Conservation (phyloP, 2,113 vertebrate species). For the Entomyzon cyanotis region DNA sequence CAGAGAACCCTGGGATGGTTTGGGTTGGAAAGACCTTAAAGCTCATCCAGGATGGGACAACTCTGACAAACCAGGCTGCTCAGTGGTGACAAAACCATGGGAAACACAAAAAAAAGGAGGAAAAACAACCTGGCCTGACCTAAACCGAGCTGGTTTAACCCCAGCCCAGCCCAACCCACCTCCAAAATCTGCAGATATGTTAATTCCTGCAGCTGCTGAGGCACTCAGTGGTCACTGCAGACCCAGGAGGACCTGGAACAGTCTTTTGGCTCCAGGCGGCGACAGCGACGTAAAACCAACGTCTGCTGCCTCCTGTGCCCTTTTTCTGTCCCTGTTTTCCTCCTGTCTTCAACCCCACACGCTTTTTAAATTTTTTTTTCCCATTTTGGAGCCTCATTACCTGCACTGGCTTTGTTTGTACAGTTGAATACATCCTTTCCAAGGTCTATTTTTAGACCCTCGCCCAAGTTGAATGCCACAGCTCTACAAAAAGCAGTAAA, state of each 20-base stretch:
- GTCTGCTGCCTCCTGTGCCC: neutral
- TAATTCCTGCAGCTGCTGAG: neutral
- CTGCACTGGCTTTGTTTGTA: slow-evolving; percentile 63
- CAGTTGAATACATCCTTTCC: slow-evolving; percentile 66
- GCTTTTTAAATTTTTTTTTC: neutral
- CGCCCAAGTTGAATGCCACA: slow-evolving; percentile 56
- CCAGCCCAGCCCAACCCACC: rapidly evolving
- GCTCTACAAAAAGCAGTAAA: slow-evolving; percentile 39
- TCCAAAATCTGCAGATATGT: neutral
- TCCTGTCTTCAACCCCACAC: neutral
- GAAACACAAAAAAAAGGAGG: neutral
- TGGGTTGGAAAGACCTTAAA: neutral
- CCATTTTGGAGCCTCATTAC: slow-evolving; percentile 54
- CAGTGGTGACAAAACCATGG: rapidly evolving
- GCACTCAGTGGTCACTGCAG: neutral
- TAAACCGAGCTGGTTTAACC: rapidly evolving
- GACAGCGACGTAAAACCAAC: neutral
- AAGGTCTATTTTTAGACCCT: slow-evolving; percentile 55
- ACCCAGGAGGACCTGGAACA: neutral
- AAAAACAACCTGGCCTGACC: too few relatives aligned
- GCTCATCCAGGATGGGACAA: neutral
- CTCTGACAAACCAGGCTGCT: too few relatives aligned
- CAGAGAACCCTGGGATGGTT: neutral
- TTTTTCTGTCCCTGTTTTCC: neutral
- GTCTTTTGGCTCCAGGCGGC: neutral